These are phyloP conservation scores for Cyanoderma ruficeps DNA, from an alignment of 2,113 vertebrate genomes.

Conservation along the genomic window DNA sequence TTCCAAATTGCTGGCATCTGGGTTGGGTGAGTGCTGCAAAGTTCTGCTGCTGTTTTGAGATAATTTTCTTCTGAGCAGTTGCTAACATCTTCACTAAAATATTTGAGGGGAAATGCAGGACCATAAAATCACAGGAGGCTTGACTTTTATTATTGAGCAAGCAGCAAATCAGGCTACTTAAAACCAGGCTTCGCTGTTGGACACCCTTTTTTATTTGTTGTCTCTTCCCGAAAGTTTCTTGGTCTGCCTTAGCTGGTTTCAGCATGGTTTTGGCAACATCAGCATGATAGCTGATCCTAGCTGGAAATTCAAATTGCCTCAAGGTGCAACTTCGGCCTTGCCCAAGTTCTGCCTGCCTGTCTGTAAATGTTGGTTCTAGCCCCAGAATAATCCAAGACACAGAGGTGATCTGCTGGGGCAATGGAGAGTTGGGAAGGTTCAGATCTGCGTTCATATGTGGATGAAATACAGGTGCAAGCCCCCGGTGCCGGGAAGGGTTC, in stretches of 20 bases:
- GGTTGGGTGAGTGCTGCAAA: background rate
- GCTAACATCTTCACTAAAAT: background rate
- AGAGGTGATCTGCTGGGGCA: background rate
- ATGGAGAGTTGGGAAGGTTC: background rate
- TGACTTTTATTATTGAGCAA: background rate
- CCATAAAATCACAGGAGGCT: background rate
- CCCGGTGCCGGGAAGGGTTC: background rate
- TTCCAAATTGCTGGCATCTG: background rate
- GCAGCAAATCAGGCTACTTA: background rate
- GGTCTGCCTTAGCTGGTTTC: background rate
- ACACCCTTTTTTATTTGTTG: background rate
- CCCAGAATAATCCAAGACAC: background rate
- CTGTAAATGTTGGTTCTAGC: background rate
- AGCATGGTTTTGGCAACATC: background rate
- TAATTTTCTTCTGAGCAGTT: background rate
- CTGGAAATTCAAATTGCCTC: background rate
- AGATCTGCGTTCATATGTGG: background rate
- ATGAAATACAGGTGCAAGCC: background rate
- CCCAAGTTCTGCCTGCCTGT: background rate
- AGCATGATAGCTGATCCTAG: background rate
- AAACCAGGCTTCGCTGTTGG: background rate
- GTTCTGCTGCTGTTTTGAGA: background rate
- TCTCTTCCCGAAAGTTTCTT: background rate
- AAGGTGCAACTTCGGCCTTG: background rate
- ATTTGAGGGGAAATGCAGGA: background rate